These are phyloP conservation scores for Xenopus borealis DNA, from an alignment of 2,113 vertebrate genomes.

Conservation along the genomic window DNA sequence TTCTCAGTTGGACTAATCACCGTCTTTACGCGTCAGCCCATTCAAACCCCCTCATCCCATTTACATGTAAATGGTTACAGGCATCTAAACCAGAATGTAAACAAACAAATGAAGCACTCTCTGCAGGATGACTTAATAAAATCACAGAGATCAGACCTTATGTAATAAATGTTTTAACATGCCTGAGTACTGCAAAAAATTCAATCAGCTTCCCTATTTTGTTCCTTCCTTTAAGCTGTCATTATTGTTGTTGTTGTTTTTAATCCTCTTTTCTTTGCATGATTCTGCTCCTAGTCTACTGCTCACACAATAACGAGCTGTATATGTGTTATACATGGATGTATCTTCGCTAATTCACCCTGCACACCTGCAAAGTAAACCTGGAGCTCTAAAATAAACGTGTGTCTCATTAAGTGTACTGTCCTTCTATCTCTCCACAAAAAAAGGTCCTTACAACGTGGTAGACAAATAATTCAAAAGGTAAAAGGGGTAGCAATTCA, in stretches of 20 bases:
- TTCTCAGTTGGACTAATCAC: background rate
- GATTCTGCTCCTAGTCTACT: no score
- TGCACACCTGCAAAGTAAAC: conserved; percentile 63
- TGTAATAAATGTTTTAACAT: no score
- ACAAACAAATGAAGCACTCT: background rate
- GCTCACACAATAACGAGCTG: background rate
- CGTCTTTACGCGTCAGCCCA: background rate
- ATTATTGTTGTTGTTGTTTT: no score
- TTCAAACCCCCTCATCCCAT: background rate
- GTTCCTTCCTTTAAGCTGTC: no score
- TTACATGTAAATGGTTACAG: background rate
- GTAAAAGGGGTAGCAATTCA: conserved; percentile 73
- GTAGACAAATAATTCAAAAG: conserved; percentile 75
- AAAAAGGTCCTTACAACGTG: conserved; percentile 60
- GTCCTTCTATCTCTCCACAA: conserved; percentile 52
- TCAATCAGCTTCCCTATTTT: no score
- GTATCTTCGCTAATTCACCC: conserved; percentile 41
- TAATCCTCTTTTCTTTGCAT: no score
- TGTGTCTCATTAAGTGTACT: conserved; percentile 53
- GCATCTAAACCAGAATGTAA: background rate
- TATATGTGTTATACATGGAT: conserved; percentile 45
- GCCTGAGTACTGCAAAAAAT: no score
- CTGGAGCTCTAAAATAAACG: conserved; percentile 48
- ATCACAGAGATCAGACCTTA: no score
- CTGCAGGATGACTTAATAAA: background rate